Evolutionary conservation across 2,888 invertebrate genomes (phyloP).

Genomic region (Troilus luridus): DNA sequence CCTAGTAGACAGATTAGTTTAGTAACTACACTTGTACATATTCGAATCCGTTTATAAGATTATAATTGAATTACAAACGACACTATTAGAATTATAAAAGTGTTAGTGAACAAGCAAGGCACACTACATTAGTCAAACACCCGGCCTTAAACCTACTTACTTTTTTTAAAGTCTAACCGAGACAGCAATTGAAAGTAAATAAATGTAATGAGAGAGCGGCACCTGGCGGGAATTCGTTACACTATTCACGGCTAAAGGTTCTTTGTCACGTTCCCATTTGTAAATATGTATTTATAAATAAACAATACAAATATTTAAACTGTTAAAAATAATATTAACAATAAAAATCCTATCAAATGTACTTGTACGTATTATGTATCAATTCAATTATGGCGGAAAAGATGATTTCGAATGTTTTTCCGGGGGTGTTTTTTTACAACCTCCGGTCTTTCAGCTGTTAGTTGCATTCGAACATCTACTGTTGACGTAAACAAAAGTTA

Average conservation of each 20-base stretch:
- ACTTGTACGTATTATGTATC: not conserved
- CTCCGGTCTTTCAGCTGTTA: not conserved
- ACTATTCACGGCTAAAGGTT: slow-evolving; percentile 6
- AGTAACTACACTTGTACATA: not conserved
- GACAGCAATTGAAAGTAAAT: slow-evolving; percentile 25
- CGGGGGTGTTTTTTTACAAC: not conserved
- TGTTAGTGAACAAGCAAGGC: slow-evolving; percentile 11
- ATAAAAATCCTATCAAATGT: not conserved
- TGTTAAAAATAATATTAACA: not conserved
- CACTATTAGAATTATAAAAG: not conserved
- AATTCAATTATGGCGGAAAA: not conserved
- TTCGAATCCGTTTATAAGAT: not conserved
- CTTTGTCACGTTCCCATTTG: not conserved
- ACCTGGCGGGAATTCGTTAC: slow-evolving; percentile 1
- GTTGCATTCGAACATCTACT: not conserved
- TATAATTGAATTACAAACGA: not conserved
- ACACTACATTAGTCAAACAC: slow-evolving; percentile 18
- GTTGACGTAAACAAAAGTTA: too few relatives aligned
- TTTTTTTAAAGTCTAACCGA: not conserved
- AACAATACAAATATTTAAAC: not conserved
- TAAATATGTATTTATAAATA: slow-evolving; percentile 10
- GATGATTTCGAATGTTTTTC: not conserved
- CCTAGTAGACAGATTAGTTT: not conserved
- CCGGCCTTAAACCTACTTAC: slow-evolving; percentile 35
- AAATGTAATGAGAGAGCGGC: not conserved